Percentiles rank a stretch among this genome's conserved stretches.
Evolutionary conservation across 2,113 vertebrate genomes (phyloP).

Genomic region (Gasterosteus aculeatus): DNA sequence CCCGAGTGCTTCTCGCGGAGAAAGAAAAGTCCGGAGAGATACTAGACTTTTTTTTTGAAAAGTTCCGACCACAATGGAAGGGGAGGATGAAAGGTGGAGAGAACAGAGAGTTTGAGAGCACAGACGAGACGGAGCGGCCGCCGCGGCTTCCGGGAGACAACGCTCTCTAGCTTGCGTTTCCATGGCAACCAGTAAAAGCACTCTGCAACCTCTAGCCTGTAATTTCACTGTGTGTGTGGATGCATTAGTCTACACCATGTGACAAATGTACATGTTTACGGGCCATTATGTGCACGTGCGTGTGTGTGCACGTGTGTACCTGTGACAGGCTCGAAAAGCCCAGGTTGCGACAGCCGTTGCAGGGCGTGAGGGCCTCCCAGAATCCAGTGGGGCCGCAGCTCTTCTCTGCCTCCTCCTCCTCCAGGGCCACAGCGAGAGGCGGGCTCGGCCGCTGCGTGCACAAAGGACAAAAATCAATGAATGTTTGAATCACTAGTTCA

Average conservation of each 20-base stretch:
- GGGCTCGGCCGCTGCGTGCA: conserved; percentile 83
- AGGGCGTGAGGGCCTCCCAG: conserved; percentile 95
- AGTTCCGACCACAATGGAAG: not conserved
- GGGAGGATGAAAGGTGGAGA: not conserved
- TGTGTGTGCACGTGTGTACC: conserved; percentile 73
- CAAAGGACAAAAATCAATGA: not conserved
- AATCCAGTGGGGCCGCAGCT: conserved; percentile 91
- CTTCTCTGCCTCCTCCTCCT: conserved; percentile 88
- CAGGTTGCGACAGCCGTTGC: conserved; percentile 94
- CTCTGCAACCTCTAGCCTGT: conserved; percentile 33
- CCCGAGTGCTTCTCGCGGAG: not conserved
- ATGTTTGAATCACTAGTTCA: not conserved
- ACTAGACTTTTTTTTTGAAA: not conserved
- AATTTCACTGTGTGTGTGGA: conserved; percentile 31
- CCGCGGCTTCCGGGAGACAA: conserved; percentile 6
- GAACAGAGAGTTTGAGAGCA: not conserved
- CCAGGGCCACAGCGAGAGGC: conserved; percentile 80
- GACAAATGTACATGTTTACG: conserved; percentile 3
- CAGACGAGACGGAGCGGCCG: conserved; percentile 9
- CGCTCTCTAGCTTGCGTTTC: conserved; percentile 51
- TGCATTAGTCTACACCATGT: conserved; percentile 36
- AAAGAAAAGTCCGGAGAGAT: not conserved
- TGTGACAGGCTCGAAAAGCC: conserved; percentile 90
- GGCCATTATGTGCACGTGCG: not conserved
- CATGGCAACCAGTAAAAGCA: conserved; percentile 73